Base-by-base conservation (phyloP, 2,113 vertebrate species). In the Mola mola region DNA sequence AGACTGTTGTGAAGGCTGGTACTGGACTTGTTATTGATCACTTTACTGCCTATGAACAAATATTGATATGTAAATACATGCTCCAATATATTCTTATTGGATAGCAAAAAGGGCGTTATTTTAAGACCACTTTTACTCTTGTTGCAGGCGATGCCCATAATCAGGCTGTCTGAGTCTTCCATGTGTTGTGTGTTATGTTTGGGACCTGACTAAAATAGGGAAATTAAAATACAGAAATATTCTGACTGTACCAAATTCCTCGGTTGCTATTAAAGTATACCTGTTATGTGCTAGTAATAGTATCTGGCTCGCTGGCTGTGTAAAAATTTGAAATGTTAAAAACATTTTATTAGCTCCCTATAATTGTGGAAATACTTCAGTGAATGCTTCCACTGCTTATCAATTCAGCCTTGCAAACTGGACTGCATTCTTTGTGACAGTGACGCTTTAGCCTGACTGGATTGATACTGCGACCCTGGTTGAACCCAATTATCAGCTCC, bases 401-500 rank as follows among this genome's bases (percentile, higher is more conserved):
- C 28, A 66, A 79, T 79, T 17, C 37, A 48, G 12, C 43, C 67
- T 56, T 58, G 15, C 66, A 74, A 63, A 26, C 62, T 21, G 51
- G 48, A 28, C 40, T 37, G 38, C 11, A 8, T 38, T 62, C 42
- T 48, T 68, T 64, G 48, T 75, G 37, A 49, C 38, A 36, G 31
- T 49, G 24, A 66, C 61, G 46, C 53, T 36, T 71, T 57, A 38
- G 47, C 48, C 9, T 44, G 34, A 15, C 16, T 22, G 57, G 19
- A 67, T 34, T 80, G 51, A 74, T 55, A 44, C 49, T 37, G 62
- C 56, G 77, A 62, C 64, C 73, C 33, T 42, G 29, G 40, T 24
- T 85, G 79, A 84, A 73, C 75, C 52, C 66, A 77, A 72, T 78
- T 71, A 44, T 50, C 58, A n/a, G 28, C 34, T 11, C 26, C 17